Conservation (phyloP, 1,140 invertebrate genomes). For the Cylas formicarius region DNA sequence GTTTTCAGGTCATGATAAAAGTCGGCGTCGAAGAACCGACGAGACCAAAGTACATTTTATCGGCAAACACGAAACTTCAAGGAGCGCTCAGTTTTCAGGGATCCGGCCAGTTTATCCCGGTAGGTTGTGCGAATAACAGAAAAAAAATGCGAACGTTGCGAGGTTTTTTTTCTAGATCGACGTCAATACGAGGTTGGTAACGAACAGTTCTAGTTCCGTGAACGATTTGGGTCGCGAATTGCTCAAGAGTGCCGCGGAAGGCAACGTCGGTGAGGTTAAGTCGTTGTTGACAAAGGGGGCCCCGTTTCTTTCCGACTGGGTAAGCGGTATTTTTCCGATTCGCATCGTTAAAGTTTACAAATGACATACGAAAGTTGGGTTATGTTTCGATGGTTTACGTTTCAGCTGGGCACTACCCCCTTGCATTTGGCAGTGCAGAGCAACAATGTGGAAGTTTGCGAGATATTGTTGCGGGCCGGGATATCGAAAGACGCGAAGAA, state of each 20-base stretch:
- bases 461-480: conserved; percentile 74
- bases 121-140: conserved; percentile 22
- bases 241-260: conserved; percentile 67
- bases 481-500: conserved; percentile 82
- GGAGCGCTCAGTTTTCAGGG: conserved; percentile 3
- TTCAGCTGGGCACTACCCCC: conserved; percentile 79
- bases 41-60: conserved; percentile 24
- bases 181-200: conserved; percentile 14
- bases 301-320: conserved; percentile 89
- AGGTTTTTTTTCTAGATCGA: conserved; percentile 26
- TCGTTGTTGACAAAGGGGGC: conserved; percentile 79
- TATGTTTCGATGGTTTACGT: conserved; percentile 1
- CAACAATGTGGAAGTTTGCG: conserved; percentile 74
- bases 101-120: conserved; percentile 24
- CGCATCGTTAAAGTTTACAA: conserved; percentile 1
- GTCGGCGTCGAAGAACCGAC: conserved; percentile 20
- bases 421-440: conserved; percentile 79
- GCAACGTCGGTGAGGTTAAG: conserved; percentile 68
- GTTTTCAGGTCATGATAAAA: conserved; percentile 38
- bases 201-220: conserved; percentile 20
- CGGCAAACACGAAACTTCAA: conserved; percentile 16
- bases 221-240: conserved; percentile 75
- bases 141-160: conserved; percentile 1
- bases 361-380: conserved; percentile 1
- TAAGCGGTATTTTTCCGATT: no score